Evolutionary conservation across 2,888 invertebrate genomes (phyloP).

Genomic region (Lydus trimaculatus): DNA sequence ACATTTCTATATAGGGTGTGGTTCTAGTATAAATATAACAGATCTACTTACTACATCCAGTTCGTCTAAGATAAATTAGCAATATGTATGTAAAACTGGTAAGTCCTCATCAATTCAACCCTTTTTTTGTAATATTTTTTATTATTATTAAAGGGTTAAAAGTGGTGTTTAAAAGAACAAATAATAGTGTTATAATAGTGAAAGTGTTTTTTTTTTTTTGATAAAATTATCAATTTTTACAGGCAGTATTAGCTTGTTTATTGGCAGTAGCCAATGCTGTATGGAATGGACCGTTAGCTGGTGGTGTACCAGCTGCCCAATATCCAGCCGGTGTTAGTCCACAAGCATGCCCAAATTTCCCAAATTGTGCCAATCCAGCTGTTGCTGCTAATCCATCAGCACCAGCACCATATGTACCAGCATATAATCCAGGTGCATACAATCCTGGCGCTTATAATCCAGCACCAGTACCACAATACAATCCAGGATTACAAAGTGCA

Average conservation of each 20-base stretch:
- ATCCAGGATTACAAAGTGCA: conserved; percentile 47
- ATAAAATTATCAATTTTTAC: conserved; percentile 28
- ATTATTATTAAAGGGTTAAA: background rate
- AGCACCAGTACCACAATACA: conserved; percentile 46
- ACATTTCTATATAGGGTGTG: conserved; percentile 58
- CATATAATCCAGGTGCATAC: conserved; percentile 34
- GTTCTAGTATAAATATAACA: conserved; percentile 53
- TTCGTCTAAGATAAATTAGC: conserved; percentile 36
- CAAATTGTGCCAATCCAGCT: conserved; percentile 58
- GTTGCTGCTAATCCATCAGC: conserved; percentile 55
- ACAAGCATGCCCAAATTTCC: conserved; percentile 59
- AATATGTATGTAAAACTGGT: conserved; percentile 58
- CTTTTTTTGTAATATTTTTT: too few species aligned
- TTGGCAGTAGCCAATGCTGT: conserved; percentile 52
- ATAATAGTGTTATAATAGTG: background rate
- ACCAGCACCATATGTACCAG: conserved; percentile 40
- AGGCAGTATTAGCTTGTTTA: conserved; percentile 56
- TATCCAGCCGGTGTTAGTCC: conserved; percentile 60
- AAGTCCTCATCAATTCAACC: conserved; percentile 36
- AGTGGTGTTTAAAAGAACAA: background rate
- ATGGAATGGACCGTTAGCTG: conserved; percentile 59
- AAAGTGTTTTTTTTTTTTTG: background rate
- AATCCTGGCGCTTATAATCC: conserved; percentile 38
- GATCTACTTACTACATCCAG: conserved; percentile 25
- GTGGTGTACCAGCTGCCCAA: conserved; percentile 55